A percentile compares a stretch with the other conserved stretches of the same genome.
These are phyloP conservation scores for Polypterus senegalus DNA, from an alignment of 2,113 vertebrate genomes.

Conservation along the genomic window DNA sequence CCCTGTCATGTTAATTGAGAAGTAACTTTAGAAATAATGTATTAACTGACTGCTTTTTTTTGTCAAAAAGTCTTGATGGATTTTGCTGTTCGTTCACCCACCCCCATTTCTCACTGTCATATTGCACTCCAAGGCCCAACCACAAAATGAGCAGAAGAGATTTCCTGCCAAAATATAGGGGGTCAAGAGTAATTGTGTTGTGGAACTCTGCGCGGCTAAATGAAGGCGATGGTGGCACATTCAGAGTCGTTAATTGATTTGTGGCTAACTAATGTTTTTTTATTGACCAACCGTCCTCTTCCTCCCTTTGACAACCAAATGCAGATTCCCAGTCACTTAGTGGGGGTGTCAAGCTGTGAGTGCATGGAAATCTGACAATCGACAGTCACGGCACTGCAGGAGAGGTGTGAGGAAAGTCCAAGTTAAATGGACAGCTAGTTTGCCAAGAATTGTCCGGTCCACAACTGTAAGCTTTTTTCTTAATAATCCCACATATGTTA, in stretches of 20 bases:
- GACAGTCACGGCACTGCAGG: neutral
- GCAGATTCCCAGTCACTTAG: neutral
- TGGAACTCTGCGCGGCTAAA: neutral
- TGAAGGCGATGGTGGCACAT: neutral
- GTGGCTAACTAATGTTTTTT: slow-evolving; percentile 26
- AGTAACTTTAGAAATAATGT: slow-evolving; percentile 18
- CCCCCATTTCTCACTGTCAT: neutral
- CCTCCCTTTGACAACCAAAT: slow-evolving; percentile 2
- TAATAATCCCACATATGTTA: too few relatives aligned
- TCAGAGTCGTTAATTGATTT: slow-evolving; percentile 33
- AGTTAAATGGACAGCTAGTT: too few relatives aligned
- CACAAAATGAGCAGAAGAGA: too few relatives aligned
- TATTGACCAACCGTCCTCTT: slow-evolving; percentile 24
- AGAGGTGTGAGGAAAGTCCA: too few relatives aligned
- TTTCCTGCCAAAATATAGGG: neutral
- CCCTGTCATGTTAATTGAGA: slow-evolving; percentile 29
- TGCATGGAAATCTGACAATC: neutral
- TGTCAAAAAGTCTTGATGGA: slow-evolving; percentile 8
- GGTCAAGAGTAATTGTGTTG: neutral
- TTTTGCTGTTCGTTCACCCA: slow-evolving; percentile 16
- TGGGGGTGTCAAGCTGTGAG: neutral
- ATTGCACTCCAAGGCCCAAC: neutral
- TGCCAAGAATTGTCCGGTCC: too few relatives aligned
- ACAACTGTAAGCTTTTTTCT: too few relatives aligned
- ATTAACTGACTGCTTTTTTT: slow-evolving; percentile 6